Percentiles rank a stretch among this genome's conserved stretches.
Evolutionary conservation across 2,797 vertebrate genomes (phyloP).

Genomic region (Neopelma chrysocephalum): DNA sequence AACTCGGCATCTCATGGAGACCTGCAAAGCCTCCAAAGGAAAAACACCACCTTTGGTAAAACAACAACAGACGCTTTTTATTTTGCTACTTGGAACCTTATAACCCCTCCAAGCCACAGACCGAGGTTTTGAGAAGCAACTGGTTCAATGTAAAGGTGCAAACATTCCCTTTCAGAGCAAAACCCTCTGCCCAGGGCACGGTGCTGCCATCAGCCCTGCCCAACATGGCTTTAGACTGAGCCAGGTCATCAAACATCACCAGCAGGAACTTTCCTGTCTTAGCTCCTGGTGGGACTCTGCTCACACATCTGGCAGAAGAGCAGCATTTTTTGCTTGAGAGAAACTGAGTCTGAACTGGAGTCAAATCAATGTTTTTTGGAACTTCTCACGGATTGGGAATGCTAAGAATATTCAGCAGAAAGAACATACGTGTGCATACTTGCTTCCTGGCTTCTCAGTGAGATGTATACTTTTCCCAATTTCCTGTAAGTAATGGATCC

Average conservation of each 20-base stretch:
- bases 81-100: background rate
- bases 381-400: background rate
- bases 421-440: fast-evolving
- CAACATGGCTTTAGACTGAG: fast-evolving
- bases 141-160: background rate
- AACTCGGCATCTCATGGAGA: background rate
- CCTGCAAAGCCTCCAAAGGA: background rate
- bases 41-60: background rate
- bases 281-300: background rate
- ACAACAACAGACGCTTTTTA: background rate
- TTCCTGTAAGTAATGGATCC: background rate
- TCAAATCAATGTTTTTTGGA: background rate
- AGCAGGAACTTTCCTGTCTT: background rate
- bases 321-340: background rate
- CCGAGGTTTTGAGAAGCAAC: background rate
- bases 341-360: background rate
- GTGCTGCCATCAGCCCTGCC: background rate
- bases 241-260: background rate
- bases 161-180: background rate
- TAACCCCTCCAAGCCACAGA: background rate
- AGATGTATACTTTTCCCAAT: background rate
- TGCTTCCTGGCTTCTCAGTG: background rate
- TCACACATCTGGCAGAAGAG: background rate
- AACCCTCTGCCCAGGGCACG: background rate
- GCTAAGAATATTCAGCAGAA: background rate